Evolutionary conservation across 1,140 invertebrate genomes (phyloP).

Genomic region (Procambarus virginalis): DNA sequence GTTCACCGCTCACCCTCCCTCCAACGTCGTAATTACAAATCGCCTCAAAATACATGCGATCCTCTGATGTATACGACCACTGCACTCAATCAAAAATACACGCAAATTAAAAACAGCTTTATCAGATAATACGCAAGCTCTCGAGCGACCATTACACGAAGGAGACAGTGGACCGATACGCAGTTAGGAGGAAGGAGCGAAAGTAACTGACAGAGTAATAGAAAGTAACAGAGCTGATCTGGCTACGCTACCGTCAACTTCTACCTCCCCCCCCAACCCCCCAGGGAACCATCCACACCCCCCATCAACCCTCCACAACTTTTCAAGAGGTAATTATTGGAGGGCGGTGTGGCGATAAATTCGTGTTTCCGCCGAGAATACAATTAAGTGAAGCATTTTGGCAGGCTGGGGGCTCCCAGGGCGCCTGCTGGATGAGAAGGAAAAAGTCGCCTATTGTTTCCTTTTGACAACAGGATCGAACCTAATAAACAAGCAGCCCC

Average conservation of each 20-base stretch:
- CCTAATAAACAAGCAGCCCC: too few relatives aligned
- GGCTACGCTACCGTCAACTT: slow-evolving; percentile 10
- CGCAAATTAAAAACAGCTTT: too few relatives aligned
- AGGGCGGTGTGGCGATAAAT: slow-evolving; percentile 36
- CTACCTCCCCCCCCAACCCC: too few relatives aligned
- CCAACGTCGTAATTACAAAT: too few relatives aligned
- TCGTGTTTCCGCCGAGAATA: slow-evolving; percentile 18
- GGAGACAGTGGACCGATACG: neutral
- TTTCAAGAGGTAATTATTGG: slow-evolving; percentile 38
- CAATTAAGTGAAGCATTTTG: slow-evolving; percentile 33
- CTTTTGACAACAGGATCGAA: too few relatives aligned
- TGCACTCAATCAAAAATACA: too few relatives aligned
- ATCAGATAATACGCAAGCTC: neutral
- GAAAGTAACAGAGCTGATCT: neutral
- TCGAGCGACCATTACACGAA: neutral
- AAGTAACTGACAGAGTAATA: neutral
- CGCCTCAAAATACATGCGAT: too few relatives aligned
- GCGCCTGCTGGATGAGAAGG: too few relatives aligned
- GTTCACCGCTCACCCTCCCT: too few relatives aligned
- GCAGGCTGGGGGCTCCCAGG: neutral
- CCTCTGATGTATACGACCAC: too few relatives aligned
- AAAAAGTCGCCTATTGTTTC: too few relatives aligned
- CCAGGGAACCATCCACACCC: too few relatives aligned
- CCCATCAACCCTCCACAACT: neutral
- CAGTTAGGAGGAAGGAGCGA: neutral